Percentiles rank a stretch among this genome's conserved stretches.
These are phyloP conservation scores for Bombus vancouverensis DNA, from an alignment of 1,140 invertebrate species.

Conservation along the genomic window DNA sequence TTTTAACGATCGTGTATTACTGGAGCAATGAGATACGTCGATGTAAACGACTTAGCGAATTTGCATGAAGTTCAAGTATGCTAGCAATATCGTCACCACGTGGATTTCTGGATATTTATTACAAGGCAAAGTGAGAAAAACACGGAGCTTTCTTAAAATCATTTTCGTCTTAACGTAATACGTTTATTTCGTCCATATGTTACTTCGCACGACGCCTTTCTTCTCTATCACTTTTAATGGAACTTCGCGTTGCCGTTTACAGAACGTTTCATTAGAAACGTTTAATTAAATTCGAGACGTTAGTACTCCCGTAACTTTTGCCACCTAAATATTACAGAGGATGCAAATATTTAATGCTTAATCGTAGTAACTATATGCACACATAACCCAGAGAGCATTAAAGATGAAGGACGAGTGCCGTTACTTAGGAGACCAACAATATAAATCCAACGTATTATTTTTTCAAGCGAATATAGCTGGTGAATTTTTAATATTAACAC, in stretches of 20 bases:
- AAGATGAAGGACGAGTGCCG: neutral
- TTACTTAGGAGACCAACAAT: neutral
- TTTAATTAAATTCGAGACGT: conserved; percentile 8
- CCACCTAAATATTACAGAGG: neutral
- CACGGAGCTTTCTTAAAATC: neutral
- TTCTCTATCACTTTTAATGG: neutral
- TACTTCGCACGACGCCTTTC: neutral
- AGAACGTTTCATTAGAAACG: neutral
- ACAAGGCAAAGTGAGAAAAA: neutral
- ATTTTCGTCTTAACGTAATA: neutral
- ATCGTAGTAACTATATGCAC: neutral
- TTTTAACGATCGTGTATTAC: neutral
- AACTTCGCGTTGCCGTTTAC: neutral
- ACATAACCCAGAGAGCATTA: neutral
- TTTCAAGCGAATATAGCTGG: neutral
- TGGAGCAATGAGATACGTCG: conserved; percentile 26
- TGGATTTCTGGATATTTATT: neutral
- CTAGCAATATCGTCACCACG: no score
- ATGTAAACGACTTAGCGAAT: conserved; percentile 45
- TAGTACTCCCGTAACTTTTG: neutral
- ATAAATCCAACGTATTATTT: neutral
- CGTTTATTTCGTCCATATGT: no score
- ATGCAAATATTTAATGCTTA: conserved; percentile 20
- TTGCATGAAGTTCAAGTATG: conserved; percentile 6
- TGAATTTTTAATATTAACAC: neutral